Evolutionary conservation across 1,140 invertebrate species (phyloP).

Genomic region (Zaprionus davidi): DNA sequence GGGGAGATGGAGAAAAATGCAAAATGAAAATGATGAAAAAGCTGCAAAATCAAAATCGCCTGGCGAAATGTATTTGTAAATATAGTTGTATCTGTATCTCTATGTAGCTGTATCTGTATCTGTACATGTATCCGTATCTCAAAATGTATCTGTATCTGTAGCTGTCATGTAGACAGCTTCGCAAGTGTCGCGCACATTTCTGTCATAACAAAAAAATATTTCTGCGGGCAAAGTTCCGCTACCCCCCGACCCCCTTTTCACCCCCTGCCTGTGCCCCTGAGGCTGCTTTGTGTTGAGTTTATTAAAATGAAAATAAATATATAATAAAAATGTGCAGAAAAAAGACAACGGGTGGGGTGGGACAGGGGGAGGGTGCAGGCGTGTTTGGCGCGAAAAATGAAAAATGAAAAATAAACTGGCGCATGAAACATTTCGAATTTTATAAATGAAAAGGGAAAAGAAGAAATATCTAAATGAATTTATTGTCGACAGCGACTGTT

Average conservation of each 20-base stretch:
- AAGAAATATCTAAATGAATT: conserved; percentile 59
- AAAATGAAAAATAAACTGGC: conserved; percentile 73
- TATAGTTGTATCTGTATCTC: not conserved
- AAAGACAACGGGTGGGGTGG: conserved; percentile 14
- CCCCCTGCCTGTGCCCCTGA: not conserved
- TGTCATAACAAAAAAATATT: conserved; percentile 81
- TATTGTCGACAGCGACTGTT: conserved; percentile 48
- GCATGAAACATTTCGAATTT: conserved; percentile 62
- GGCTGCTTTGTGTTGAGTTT: conserved; percentile 48
- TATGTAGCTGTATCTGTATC: not conserved
- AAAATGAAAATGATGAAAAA: conserved; percentile 51
- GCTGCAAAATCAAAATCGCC: conserved; percentile 37
- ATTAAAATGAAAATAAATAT: conserved; percentile 78
- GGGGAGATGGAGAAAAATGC: not conserved
- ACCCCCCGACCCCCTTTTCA: not conserved
- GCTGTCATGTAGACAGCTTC: conserved; percentile 29
- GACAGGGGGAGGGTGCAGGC: not conserved
- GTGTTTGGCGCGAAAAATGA: conserved; percentile 55
- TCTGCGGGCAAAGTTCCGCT: conserved; percentile 12
- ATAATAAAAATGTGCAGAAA: conserved; percentile 53
- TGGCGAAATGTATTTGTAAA: not conserved
- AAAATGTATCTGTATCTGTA: not conserved
- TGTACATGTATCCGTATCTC: not conserved
- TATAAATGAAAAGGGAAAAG: conserved; percentile 47
- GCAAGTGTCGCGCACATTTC: conserved; percentile 65